Evolutionary conservation across 2,113 vertebrate species (phyloP), one percentile per base, ranked within the genome.

Genomic region (Sylvietta virens): DNA sequence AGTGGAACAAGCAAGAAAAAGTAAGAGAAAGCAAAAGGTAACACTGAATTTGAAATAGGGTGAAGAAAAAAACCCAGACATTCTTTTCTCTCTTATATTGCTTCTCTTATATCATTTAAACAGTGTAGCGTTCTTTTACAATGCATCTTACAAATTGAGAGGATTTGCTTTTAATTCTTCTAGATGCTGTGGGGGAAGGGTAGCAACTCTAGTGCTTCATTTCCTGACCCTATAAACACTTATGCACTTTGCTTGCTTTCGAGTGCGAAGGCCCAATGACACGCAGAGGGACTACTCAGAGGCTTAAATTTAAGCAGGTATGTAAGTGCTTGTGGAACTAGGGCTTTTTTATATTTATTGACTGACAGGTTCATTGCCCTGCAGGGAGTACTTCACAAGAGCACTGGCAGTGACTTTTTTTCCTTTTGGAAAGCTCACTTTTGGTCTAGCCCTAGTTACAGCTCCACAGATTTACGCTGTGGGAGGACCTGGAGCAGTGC

Each of bases 221-320:
- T 92, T 94, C 81, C 61, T 87, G 73, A 81, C 84, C 35, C 56
- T 71, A 47, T 71, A 89, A 94, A 89, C 72, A 45, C 50, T 37
- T 83, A 67, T 0, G 4, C 51, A 73, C 79, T 94, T 88, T 80
- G 15, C 48, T 81, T 72, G 33, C 33, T 48, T 94, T 85, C 67
- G 82, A 72, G 54, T 58, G 30, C 7, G 10, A 90, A 90, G 58
- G 54, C 35, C 24, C 42, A 80, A 17, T 58, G 66, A 85, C 54
- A 72, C 0, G 0, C 67, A 79, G 58, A 85, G 78, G 78, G 81
- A 73, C 50, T 57, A 39, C 40, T 61, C 37, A 39, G 39, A 51
- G 50, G 45, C 84, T 94, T 93, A 88, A 82, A 86, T 62, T 88
- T 92, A 92, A 95, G 79, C 74, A 92, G 65, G 56, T 92, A 61